A percentile compares a stretch with the other conserved stretches of the same genome.
phyloP scores from a whole-genome alignment of 1,140 invertebrate genomes.

The Pseudobourletiella spinata region DNA sequence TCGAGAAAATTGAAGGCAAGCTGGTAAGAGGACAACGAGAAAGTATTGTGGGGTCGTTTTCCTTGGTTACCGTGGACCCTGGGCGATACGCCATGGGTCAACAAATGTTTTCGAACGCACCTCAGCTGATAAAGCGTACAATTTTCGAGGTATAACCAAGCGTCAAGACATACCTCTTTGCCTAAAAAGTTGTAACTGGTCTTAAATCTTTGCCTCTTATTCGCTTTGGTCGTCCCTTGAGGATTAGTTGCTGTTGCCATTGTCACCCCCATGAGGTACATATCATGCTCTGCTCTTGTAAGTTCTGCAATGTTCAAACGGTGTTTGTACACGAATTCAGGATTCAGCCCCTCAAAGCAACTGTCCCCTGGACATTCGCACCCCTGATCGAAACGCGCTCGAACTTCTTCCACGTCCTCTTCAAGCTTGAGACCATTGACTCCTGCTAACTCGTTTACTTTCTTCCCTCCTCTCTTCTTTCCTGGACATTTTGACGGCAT shows the following conservation, averaged over 20 bases:
- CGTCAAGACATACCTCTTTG: constrained; percentile 63
- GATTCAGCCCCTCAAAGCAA: constrained; percentile 48
- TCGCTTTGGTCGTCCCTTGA: constrained; percentile 54
- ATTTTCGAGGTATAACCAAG: constrained; percentile 69
- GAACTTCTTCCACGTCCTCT: constrained; percentile 52
- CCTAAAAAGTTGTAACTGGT: constrained; percentile 63
- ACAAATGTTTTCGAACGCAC: constrained; percentile 63
- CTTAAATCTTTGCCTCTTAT: constrained; percentile 45
- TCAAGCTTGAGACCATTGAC: constrained; percentile 48
- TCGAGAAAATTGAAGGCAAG: constrained; percentile 61
- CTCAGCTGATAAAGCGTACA: constrained; percentile 70
- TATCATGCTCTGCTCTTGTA: constrained; percentile 62
- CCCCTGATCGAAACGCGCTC: constrained; percentile 56
- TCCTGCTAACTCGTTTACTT: background rate
- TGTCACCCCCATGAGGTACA: constrained; percentile 69
- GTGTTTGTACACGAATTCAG: constrained; percentile 38
- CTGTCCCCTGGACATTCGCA: constrained; percentile 66
- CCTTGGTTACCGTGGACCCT: constrained; percentile 67
- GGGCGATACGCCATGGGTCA: constrained; percentile 65
- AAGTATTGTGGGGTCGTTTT: constrained; percentile 68
- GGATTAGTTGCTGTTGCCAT: constrained; percentile 68
- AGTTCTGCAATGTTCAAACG: constrained; percentile 65
- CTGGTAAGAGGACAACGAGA: constrained; percentile 53
- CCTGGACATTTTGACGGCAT: background rate
- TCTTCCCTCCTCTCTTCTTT: background rate